A percentile compares a stretch with the other conserved stretches of the same genome.
Evolutionary conservation across 2,797 vertebrate species (phyloP).

Genomic region (Gallirallus australis): DNA sequence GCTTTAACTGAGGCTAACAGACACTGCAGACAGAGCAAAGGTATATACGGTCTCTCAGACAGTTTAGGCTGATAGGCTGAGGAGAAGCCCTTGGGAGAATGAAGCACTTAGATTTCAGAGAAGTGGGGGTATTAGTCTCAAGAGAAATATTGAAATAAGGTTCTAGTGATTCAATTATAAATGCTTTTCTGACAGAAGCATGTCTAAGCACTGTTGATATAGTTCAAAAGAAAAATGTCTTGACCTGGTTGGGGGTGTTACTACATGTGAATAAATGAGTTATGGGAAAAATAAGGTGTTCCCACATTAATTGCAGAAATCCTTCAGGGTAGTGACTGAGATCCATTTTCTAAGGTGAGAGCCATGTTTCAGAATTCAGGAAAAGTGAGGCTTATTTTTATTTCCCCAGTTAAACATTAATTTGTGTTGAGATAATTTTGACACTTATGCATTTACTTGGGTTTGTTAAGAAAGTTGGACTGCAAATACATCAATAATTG

Average conservation of each 20-base stretch:
- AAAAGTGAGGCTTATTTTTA: not conserved
- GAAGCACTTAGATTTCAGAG: not conserved
- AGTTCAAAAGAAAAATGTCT: not conserved
- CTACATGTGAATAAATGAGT: not conserved
- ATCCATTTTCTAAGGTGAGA: not conserved
- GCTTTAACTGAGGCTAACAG: not conserved
- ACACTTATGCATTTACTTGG: not conserved
- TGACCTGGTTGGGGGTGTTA: not conserved
- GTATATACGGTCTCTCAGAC: accelerated
- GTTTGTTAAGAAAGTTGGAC: not conserved
- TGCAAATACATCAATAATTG: not conserved
- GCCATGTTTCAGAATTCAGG: not conserved
- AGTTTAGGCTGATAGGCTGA: not conserved
- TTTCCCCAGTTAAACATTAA: not conserved
- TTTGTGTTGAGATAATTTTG: not conserved
- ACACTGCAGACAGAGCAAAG: not conserved
- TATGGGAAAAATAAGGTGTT: not conserved
- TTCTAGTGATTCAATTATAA: not conserved
- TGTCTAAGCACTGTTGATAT: not conserved
- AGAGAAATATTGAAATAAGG: not conserved
- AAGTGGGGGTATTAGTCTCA: not conserved
- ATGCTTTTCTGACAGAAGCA: not conserved
- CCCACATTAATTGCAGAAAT: not conserved
- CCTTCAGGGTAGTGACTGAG: not conserved
- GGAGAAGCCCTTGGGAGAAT: not conserved